Percentiles rank a stretch among this genome's conserved stretches.
These are phyloP conservation scores for Cheirogaleus major DNA, from an alignment of 2,797 vertebrate species.

Conservation along the genomic window DNA sequence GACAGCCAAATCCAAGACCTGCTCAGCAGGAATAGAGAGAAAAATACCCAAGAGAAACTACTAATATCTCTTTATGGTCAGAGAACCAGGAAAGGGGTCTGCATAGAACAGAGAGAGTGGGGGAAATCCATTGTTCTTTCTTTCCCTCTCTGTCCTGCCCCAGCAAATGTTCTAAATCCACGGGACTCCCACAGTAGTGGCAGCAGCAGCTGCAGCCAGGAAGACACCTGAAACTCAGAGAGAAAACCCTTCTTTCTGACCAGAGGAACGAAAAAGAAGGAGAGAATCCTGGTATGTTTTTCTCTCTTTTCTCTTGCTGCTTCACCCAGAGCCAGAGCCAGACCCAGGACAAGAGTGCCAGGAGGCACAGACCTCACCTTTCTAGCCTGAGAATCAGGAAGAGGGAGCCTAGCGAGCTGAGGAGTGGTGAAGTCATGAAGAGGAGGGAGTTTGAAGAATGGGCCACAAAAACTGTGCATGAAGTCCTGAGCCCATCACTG, in stretches of 20 bases:
- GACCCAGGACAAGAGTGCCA: not conserved
- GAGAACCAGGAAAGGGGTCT: not conserved
- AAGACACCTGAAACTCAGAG: not conserved
- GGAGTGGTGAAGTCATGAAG: not conserved
- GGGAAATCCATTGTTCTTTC: not conserved
- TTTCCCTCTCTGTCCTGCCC: not conserved
- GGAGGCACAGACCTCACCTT: not conserved
- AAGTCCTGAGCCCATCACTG: not conserved
- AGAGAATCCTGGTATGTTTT: not conserved
- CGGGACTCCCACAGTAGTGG: fast-evolving
- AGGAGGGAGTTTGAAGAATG: not conserved
- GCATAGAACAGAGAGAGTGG: not conserved
- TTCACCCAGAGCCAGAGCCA: not conserved
- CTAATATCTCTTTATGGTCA: not conserved
- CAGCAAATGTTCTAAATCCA: not conserved
- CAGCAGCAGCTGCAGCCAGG: not conserved
- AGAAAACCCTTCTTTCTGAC: not conserved
- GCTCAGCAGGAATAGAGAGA: not conserved
- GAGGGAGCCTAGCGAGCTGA: not conserved
- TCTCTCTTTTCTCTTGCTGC: not conserved
- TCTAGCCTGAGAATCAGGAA: not conserved
- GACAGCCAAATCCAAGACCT: not conserved
- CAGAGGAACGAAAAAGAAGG: not conserved
- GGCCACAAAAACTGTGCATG: not conserved
- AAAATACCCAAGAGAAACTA: not conserved